A percentile compares a stretch with the other conserved stretches of the same genome.
Evolutionary conservation across 2,797 vertebrate species (phyloP).

Genomic region (Astyanax mexicanus): DNA sequence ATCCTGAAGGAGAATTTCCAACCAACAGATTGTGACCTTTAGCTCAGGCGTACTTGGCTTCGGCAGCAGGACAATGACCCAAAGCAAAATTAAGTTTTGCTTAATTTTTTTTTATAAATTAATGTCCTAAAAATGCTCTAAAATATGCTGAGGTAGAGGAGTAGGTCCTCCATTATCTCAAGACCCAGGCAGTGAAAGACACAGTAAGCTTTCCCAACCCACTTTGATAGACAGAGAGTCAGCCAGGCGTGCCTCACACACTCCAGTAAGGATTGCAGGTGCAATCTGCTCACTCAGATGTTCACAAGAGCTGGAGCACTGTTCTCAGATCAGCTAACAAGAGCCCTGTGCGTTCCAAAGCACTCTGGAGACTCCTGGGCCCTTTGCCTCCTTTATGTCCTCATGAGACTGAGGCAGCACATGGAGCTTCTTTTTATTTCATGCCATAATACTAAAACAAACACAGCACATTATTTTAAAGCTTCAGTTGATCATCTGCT

Average conservation of each 20-base stretch:
- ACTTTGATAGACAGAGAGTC: constrained; percentile 76
- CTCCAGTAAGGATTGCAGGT: constrained; percentile 64
- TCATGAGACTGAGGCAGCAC: neutral
- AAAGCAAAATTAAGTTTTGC: no score
- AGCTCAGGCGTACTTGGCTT: no score
- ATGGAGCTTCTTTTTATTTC: neutral
- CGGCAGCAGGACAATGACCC: no score
- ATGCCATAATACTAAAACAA: neutral
- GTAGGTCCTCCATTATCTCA: neutral
- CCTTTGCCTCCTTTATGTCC: no score
- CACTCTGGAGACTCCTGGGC: neutral
- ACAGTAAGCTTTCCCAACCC: constrained; percentile 68
- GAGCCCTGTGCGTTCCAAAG: neutral
- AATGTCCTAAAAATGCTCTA: no score
- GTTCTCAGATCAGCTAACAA: constrained; percentile 61
- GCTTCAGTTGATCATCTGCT: neutral
- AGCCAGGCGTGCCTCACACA: constrained; percentile 65
- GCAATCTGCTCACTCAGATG: constrained; percentile 79
- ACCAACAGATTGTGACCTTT: no score
- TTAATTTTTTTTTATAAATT: no score
- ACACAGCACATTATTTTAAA: neutral
- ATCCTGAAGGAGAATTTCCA: no score
- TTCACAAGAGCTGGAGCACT: constrained; percentile 72
- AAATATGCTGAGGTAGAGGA: neutral
- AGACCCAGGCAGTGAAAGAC: constrained; percentile 17